phyloP scores from a whole-genome alignment of 2,113 vertebrate species.

The Pedionomus torquatus region DNA sequence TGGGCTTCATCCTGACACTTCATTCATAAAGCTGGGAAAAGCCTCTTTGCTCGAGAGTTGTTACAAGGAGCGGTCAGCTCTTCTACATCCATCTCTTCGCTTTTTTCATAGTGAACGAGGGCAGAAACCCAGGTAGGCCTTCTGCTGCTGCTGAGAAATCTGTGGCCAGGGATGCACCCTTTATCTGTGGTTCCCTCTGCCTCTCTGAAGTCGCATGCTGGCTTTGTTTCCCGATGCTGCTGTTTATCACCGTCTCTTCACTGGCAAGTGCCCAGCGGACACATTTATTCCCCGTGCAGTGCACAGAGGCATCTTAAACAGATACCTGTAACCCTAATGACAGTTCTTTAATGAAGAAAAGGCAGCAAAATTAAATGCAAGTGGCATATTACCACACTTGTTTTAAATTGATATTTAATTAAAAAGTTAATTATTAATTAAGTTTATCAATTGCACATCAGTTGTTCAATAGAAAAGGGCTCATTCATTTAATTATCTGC shows the following conservation, averaged over 20 bases:
- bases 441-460: slow-evolving; percentile 80
- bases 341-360: slow-evolving; percentile 53
- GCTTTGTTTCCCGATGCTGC: slow-evolving; percentile 3
- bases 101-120: neutral
- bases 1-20: neutral
- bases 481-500: slow-evolving; percentile 82
- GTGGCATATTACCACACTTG: slow-evolving; percentile 74
- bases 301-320: slow-evolving; percentile 49
- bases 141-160: neutral
- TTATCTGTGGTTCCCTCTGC: neutral
- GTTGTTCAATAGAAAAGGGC: slow-evolving; percentile 81
- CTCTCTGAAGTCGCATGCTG: neutral
- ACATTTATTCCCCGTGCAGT: slow-evolving; percentile 38
- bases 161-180: neutral
- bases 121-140: neutral
- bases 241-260: slow-evolving; percentile 8
- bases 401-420: slow-evolving; percentile 85
- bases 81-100: neutral
- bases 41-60: neutral
- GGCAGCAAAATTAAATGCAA: slow-evolving; percentile 64
- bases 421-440: slow-evolving; percentile 88
- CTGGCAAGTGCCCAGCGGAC: slow-evolving; percentile 26
- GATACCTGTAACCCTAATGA: slow-evolving; percentile 52
- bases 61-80: neutral
- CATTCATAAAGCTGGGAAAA: neutral